Evolutionary conservation across 2,113 vertebrate genomes (phyloP).

Genomic region (Steatornis caripensis): DNA sequence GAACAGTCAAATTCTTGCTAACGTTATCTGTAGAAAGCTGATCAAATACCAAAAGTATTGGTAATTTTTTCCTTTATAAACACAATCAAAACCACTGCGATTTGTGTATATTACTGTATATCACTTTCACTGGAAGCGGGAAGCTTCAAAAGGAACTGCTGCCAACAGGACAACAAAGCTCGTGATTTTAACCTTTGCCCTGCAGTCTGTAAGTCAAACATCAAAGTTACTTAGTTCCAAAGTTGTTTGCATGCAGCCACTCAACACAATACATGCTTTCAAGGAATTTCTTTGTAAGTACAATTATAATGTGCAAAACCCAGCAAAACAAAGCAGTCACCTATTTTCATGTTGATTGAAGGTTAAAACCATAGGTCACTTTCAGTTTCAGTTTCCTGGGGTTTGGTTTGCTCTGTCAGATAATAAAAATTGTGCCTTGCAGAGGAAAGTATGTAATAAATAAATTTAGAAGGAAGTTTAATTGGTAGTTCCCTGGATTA

Average conservation of each 20-base stretch:
- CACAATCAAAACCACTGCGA: conserved; percentile 42
- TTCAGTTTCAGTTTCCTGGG: conserved; percentile 58
- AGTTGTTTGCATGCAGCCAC: conserved; percentile 45
- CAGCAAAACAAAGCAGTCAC: conserved; percentile 56
- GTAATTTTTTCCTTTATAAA: conserved; percentile 41
- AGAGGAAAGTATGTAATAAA: conserved; percentile 49
- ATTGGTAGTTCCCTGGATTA: conserved; percentile 50
- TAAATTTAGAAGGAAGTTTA: conserved; percentile 63
- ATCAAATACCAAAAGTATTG: background rate
- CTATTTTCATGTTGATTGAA: conserved; percentile 57
- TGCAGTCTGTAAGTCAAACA: conserved; percentile 54
- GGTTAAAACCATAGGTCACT: conserved; percentile 63
- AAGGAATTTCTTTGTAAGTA: conserved; percentile 64
- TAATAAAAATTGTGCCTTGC: conserved; percentile 64
- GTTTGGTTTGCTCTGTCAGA: conserved; percentile 41
- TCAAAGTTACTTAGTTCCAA: conserved; percentile 56
- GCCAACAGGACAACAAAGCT: conserved; percentile 35
- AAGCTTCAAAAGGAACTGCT: conserved; percentile 57
- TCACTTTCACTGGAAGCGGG: conserved; percentile 47
- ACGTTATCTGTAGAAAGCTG: background rate
- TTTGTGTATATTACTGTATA: conserved; percentile 41
- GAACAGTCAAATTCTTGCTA: background rate
- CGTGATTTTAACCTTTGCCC: conserved; percentile 59
- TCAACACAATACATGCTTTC: conserved; percentile 40
- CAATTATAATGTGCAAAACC: conserved; percentile 63